phyloP scores from a whole-genome alignment of 1,140 invertebrate species.

The Drosophila ogumai region DNA sequence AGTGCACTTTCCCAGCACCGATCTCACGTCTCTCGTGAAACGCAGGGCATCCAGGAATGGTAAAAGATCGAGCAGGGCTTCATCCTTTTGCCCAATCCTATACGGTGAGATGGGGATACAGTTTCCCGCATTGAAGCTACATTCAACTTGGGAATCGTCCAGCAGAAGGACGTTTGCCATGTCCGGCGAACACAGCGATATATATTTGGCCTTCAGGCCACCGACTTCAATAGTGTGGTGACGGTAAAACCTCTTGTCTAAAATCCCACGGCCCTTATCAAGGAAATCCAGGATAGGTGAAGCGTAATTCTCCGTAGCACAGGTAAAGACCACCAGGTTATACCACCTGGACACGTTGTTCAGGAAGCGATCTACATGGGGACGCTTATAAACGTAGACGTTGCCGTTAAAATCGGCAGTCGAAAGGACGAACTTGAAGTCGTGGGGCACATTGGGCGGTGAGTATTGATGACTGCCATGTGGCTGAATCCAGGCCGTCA shows the following conservation, averaged over 20 bases:
- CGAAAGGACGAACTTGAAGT: slow-evolving; percentile 24
- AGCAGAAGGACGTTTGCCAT: slow-evolving; percentile 39
- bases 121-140: slow-evolving; percentile 53
- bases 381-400: slow-evolving; percentile 56
- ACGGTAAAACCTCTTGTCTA: slow-evolving; percentile 35
- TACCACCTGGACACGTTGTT: slow-evolving; percentile 62
- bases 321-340: slow-evolving; percentile 46
- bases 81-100: slow-evolving; percentile 17
- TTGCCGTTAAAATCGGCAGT: too few relatives aligned
- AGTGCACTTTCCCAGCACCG: slow-evolving; percentile 27
- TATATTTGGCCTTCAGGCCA: slow-evolving; percentile 30
- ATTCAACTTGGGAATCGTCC: slow-evolving; percentile 42
- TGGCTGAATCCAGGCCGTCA: slow-evolving; percentile 13
- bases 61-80: slow-evolving; percentile 36
- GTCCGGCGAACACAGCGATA: slow-evolving; percentile 18
- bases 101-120: slow-evolving; percentile 34
- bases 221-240: slow-evolving; percentile 37
- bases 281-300: slow-evolving; percentile 39
- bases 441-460: background rate
- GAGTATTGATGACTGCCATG: rapidly evolving
- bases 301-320: slow-evolving; percentile 36
- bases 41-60: slow-evolving; percentile 60
- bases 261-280: slow-evolving; percentile 38
- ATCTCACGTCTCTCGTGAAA: slow-evolving; percentile 56
- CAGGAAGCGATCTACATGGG: slow-evolving; percentile 57